These are phyloP conservation scores for Bombyx mori DNA, from an alignment of 1,140 invertebrate genomes.

Conservation along the genomic window DNA sequence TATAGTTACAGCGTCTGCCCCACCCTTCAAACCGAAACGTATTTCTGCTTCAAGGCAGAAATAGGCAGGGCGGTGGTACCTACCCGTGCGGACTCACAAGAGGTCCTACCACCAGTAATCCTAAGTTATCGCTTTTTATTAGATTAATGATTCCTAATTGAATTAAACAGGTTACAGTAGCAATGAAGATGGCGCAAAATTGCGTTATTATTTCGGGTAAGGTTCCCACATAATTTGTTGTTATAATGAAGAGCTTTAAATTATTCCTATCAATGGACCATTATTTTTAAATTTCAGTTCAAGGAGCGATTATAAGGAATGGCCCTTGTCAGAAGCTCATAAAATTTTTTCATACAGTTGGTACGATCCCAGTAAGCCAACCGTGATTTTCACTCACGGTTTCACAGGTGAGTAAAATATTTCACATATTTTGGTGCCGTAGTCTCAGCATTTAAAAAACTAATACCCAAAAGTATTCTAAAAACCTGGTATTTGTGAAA, in stretches of 20 bases:
- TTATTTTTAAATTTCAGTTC: conserved; percentile 27
- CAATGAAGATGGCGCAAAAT: conserved; percentile 27
- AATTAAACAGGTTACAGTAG: conserved; percentile 19
- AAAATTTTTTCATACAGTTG: conserved; percentile 33
- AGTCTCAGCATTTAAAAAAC: no score
- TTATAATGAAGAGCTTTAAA: neutral
- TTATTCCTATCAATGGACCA: neutral
- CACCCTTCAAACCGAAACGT: no score
- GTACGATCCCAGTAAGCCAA: conserved; percentile 34
- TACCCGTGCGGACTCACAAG: no score
- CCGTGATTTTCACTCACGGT: conserved; percentile 44
- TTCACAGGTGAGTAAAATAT: conserved; percentile 38
- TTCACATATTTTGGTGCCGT: no score
- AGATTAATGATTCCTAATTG: no score
- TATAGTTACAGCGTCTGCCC: no score
- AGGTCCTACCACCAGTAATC: no score
- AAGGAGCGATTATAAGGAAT: conserved; percentile 39
- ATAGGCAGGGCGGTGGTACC: no score
- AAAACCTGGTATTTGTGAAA: no score
- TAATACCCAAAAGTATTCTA: no score
- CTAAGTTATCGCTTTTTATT: no score
- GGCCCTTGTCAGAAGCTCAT: conserved; percentile 28
- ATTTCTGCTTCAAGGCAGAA: no score
- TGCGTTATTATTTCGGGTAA: conserved; percentile 44
- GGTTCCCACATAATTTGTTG: conserved; percentile 2